Evolutionary conservation across 2,113 vertebrate genomes (phyloP).

Genomic region (Apaloderma vittatum): DNA sequence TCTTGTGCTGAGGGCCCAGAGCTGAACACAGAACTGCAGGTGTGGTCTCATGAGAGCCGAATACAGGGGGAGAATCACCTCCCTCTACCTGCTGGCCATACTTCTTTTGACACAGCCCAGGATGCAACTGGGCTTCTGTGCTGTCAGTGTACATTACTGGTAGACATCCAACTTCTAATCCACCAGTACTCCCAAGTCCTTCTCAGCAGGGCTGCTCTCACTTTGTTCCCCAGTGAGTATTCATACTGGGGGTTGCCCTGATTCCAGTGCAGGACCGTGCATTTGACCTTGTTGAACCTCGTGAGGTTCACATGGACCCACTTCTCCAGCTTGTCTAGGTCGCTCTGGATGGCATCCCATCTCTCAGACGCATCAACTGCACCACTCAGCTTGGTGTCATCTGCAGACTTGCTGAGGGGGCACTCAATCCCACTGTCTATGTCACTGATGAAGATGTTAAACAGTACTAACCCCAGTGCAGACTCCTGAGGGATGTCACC

Average conservation of each 20-base stretch:
- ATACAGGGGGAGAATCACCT: not conserved
- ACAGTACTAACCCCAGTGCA: accelerated
- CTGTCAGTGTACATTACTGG: not conserved
- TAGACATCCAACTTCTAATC: not conserved
- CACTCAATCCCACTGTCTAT: accelerated
- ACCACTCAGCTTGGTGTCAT: not conserved
- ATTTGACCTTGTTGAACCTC: not conserved
- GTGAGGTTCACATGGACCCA: not conserved
- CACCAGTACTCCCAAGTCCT: not conserved
- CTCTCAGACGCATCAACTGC: not conserved
- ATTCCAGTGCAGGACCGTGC: not conserved
- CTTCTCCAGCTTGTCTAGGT: not conserved
- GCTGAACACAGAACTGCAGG: not conserved
- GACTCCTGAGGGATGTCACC: not conserved
- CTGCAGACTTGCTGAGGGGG: not conserved
- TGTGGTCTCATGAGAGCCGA: not conserved
- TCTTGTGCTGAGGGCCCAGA: not conserved
- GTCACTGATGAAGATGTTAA: not conserved
- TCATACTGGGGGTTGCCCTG: accelerated
- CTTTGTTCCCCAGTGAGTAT: accelerated
- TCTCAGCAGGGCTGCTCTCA: accelerated
- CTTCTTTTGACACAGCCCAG: not conserved
- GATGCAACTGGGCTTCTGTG: not conserved
- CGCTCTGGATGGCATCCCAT: not conserved
- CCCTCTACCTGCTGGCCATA: not conserved